Base-by-base conservation (phyloP, 2,888 invertebrate genomes). In the Entomobrya proxima region DNA sequence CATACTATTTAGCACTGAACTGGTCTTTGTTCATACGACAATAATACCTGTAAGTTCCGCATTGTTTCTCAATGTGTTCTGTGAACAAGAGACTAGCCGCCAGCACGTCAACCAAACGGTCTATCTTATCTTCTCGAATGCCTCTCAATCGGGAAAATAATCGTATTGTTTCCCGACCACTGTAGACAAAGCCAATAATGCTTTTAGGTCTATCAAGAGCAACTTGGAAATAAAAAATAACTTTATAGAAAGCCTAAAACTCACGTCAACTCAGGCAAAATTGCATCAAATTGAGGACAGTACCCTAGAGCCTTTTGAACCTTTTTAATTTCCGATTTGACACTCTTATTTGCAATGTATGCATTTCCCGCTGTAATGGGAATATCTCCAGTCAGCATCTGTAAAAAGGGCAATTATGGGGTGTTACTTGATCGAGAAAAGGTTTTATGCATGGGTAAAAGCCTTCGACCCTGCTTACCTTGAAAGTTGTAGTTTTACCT, bases 401-500 rank as follows among this genome's bases (percentile, higher is more conserved):
- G 18, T 37, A 50, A 11, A 13, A 50, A 75, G 3, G n/a, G n/a
- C n/a, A n/a, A n/a, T n/a, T n/a, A 58, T 9, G n/a, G 9, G 24
- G 9, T 21, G 9, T 7, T 58, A n/a, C 7, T n/a, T 11, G 7
- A 58, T 11, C 7, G n/a, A 13, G 9, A 58, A 18, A 18, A n/a
- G 7, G 7, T 11, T 58, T 7, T 58, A 11, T 58, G 24, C 7
- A n/a, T 24, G 58, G 58, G 58, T n/a, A 11, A 18, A 7, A 9
- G 67, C 7, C 13, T 67, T 67, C 21, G 15, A 30, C 27, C 30
- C 27, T 24, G 35, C 40, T 77, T 72, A 69, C 79, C 69, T 96
- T 96, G 91, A 98, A 98, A 0, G 97, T 97, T 0, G 95, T 95
- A 0, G 96, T 96, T 92, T 97, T 97, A 0, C 97, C 97, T 1